phyloP scores from a whole-genome alignment of 2,888 invertebrate species.

The Drosophila infuscata region DNA sequence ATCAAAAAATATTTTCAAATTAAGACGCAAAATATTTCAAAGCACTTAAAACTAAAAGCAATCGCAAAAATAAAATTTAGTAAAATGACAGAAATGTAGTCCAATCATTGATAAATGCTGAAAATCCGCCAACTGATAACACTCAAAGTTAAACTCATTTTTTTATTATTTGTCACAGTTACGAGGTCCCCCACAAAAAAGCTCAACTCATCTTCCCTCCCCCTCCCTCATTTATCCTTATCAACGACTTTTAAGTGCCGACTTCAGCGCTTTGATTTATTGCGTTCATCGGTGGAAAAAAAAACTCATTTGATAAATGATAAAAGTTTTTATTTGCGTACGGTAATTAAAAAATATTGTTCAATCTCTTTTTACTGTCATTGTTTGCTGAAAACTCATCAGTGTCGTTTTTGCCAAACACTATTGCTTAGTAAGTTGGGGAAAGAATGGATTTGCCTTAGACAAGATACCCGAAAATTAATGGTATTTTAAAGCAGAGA shows the following conservation, averaged over 20 bases:
- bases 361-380: constrained; percentile 31
- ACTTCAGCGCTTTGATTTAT: constrained; percentile 71
- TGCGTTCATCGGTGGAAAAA: constrained; percentile 53
- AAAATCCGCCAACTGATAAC: constrained; percentile 22
- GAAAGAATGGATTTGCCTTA: not conserved
- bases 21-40: not conserved
- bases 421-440: not conserved
- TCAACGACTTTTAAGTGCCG: constrained; percentile 50
- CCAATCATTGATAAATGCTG: not conserved
- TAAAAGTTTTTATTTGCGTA: constrained; percentile 70
- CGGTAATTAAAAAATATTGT: constrained; percentile 74
- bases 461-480: not conserved
- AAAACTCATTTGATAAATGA: constrained; percentile 69
- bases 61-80: not conserved
- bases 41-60: not conserved
- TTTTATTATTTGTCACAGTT: constrained; percentile 18
- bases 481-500: not conserved
- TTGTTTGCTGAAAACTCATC: constrained; percentile 43
- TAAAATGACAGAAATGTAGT: not conserved
- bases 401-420: not conserved
- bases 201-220: constrained; percentile 33
- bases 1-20: not conserved
- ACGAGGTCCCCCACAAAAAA: constrained; percentile 18
- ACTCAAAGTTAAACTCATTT: constrained; percentile 23
- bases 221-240: constrained; percentile 13